These are phyloP conservation scores for Myxocyprinus asiaticus DNA, from an alignment of 2,113 vertebrate species.

Conservation along the genomic window DNA sequence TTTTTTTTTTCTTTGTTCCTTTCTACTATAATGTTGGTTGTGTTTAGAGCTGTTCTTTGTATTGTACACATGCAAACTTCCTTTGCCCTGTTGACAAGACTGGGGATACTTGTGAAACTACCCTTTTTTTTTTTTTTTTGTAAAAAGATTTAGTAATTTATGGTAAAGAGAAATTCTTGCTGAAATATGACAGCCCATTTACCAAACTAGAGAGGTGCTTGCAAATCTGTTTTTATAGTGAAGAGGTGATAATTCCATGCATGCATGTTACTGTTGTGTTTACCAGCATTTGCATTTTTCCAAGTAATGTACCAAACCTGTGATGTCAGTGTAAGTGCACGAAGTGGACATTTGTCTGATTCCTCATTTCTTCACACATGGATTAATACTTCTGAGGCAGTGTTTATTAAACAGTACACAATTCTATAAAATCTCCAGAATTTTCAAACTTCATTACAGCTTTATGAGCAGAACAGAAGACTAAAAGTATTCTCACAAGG, in stretches of 20 bases:
- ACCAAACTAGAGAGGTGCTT: background rate
- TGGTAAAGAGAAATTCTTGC: slow-evolving; percentile 2
- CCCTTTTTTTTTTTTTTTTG: slow-evolving; percentile 7
- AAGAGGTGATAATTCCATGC: background rate
- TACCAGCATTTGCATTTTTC: background rate
- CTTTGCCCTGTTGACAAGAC: background rate
- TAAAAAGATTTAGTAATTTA: slow-evolving; percentile 10
- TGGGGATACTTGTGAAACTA: background rate
- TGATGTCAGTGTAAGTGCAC: slow-evolving; percentile 2
- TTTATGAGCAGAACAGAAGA: slow-evolving; percentile 54
- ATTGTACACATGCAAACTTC: background rate
- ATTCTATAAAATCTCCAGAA: slow-evolving; percentile 65
- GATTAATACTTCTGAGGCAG: slow-evolving; percentile 47
- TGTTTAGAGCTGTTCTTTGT: slow-evolving; percentile 8
- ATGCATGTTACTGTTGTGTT: slow-evolving; percentile 28
- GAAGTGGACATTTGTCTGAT: slow-evolving; percentile 19
- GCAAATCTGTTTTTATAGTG: slow-evolving; percentile 20
- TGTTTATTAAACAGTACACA: slow-evolving; percentile 64
- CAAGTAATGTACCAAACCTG: slow-evolving; percentile 5
- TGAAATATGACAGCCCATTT: background rate
- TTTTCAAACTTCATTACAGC: slow-evolving; percentile 4
- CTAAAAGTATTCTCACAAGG: slow-evolving; percentile 1
- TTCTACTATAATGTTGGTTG: background rate
- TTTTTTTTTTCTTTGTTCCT: background rate
- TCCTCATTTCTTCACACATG: slow-evolving; percentile 46